Percentiles rank a stretch among this genome's conserved stretches.
Conservation (phyloP, 2,797 vertebrate genomes). For the Lacerta viridis region DNA sequence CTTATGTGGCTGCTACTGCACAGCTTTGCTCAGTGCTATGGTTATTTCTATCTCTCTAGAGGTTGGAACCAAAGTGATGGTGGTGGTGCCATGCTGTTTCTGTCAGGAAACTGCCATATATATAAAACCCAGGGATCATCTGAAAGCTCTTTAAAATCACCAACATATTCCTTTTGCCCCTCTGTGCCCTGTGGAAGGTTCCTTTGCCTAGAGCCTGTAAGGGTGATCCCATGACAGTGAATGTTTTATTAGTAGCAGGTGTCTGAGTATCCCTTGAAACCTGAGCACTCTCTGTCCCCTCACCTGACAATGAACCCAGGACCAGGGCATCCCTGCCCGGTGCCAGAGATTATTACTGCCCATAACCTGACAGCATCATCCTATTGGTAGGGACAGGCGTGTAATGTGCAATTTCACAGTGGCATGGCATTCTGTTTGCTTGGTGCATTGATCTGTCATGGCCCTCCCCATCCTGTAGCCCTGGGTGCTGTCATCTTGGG, state of each 20-base stretch:
- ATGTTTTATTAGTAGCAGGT: conserved; percentile 77
- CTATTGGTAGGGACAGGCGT: conserved; percentile 35
- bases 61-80: not conserved
- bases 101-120: not conserved
- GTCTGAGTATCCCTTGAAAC: conserved; percentile 68
- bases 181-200: conserved; percentile 20
- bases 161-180: conserved; percentile 7
- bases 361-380: conserved; percentile 21
- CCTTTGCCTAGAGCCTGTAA: conserved; percentile 39
- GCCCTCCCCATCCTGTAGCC: not conserved
- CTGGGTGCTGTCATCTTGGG: conserved; percentile 38
- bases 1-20: not conserved
- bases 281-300: conserved; percentile 66
- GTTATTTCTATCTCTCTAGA: not conserved
- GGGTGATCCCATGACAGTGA: conserved; percentile 57
- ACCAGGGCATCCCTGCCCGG: conserved; percentile 54
- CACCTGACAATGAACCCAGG: conserved; percentile 74
- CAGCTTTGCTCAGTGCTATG: not conserved
- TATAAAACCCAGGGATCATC: conserved; percentile 8
- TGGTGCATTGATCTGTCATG: conserved; percentile 24
- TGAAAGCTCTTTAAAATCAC: not conserved
- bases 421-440: conserved; percentile 38
- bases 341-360: conserved; percentile 60
- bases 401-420: conserved; percentile 47
- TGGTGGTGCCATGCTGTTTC: not conserved